A percentile compares a stretch with the other conserved stretches of the same genome.
phyloP scores from a whole-genome alignment of 2,113 vertebrate genomes.

The Vireo altiloquus region DNA sequence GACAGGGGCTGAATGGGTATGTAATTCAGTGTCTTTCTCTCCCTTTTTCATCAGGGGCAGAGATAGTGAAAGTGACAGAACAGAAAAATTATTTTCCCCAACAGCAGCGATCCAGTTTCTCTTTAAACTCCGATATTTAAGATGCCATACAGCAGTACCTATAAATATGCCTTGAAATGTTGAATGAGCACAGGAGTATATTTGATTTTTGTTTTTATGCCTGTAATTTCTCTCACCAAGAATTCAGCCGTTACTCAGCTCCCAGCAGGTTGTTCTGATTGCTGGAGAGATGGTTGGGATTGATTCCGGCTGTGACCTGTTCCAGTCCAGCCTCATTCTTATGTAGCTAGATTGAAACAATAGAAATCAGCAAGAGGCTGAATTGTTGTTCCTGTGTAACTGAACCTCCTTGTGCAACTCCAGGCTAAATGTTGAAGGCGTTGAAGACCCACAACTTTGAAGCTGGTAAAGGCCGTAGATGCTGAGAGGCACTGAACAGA shows the following conservation, averaged over 20 bases:
- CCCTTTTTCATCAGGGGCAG: neutral
- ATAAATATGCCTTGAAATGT: conserved; percentile 45
- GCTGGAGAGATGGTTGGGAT: conserved; percentile 33
- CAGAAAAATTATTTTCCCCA: neutral
- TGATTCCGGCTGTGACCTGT: conserved; percentile 15
- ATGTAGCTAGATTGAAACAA: conserved; percentile 1
- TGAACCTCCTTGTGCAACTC: neutral
- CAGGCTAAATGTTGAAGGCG: neutral
- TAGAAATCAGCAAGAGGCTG: conserved; percentile 5
- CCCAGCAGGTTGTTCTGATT: conserved; percentile 44
- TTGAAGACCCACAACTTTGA: neutral
- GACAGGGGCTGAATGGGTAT: neutral
- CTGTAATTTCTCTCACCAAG: conserved; percentile 40
- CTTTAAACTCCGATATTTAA: conserved; percentile 16
- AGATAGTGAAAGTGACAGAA: neutral
- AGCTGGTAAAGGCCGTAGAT: neutral
- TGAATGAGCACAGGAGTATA: conserved; percentile 37
- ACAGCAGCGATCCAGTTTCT: neutral
- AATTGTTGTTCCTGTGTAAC: conserved; percentile 1
- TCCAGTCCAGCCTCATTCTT: neutral
- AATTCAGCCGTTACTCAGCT: conserved; percentile 22
- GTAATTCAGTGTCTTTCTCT: neutral
- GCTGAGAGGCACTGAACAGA: neutral
- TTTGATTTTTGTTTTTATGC: conserved; percentile 58
- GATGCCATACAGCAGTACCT: neutral